Base-by-base conservation (phyloP, 1,140 invertebrate genomes). In the Mizuhopecten yessoensis region DNA sequence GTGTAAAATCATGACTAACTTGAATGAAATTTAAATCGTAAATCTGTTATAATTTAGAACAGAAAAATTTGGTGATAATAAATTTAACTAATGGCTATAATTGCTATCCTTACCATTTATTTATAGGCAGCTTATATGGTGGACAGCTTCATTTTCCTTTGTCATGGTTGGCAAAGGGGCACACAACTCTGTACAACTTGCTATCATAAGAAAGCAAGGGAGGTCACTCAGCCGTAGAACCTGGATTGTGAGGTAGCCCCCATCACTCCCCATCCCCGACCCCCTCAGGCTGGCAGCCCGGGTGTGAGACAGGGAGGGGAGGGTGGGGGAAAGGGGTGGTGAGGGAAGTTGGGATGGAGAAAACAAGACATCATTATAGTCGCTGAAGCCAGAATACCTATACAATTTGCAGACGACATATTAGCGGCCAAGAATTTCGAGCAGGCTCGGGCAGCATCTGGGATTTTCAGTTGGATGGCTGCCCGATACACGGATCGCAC, bases 401-500 rank as follows among this genome's bases (percentile, higher is more conserved):
- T 97, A 96, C 98, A 98, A 95, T 98, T 98, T 89, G 97, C 97
- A 33, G 97, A 96, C 75, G 97, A 97, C 87, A 98, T 96, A 94
- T 98, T 97, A 86, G 97, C 97, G 33, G 98, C 97, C 86, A 98
- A 96, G 95, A 98, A 97, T 36, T 97, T 96, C 86, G 97, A 97
- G 96, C 98, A 98, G 94, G 98, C 97, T 75, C 97, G 96, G 39
- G 97, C 97, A 45, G 98, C 98, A 34, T 97, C 96, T 86, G 98
- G 97, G 97, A 99, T 98, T 95, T 98, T 98, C 93, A 98, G 97
- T 88, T 97, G 97, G 91, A 97, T 97, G 11, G 98, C 98, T 34
- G 98, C 97, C 93, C 97, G 96, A 96, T 98, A 98, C 86, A 98
- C 97, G 33, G 97, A 97, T 94, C 98, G 98, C 29, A 98, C 98